Conservation (phyloP, 2,113 vertebrate genomes). For the Sinocyclocheilus anshuiensis region DNA sequence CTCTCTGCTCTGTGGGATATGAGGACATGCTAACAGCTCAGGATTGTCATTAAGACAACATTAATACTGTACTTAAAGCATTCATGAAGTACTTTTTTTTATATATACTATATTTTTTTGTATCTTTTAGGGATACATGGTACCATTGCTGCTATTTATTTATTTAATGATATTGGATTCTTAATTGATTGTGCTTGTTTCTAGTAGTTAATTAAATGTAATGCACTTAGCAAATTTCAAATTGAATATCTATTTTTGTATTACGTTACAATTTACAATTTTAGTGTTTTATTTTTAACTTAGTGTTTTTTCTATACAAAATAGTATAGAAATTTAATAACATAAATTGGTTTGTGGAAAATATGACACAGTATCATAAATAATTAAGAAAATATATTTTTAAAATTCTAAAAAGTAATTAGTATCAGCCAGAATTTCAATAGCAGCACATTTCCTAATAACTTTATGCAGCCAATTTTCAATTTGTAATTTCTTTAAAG, state of each 20-base stretch:
- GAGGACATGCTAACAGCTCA: neutral
- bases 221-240: neutral
- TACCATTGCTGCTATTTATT: neutral
- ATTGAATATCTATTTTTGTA: neutral
- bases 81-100: neutral
- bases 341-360: no score
- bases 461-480: neutral
- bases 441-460: neutral
- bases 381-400: no score
- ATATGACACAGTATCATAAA: no score
- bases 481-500: neutral
- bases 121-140: neutral
- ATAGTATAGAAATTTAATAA: no score
- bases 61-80: neutral
- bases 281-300: no score
- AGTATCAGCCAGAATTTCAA: no score
- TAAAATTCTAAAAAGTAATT: no score
- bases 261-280: neutral
- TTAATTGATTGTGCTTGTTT: neutral
- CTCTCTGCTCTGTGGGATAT: conserved; percentile 18
- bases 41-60: neutral
- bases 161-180: no score
- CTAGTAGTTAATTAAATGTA: neutral
- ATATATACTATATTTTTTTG: neutral
- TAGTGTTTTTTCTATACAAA: no score